Evolutionary conservation across 2,888 invertebrate species (phyloP).

Genomic region (Heliconius ismenius): DNA sequence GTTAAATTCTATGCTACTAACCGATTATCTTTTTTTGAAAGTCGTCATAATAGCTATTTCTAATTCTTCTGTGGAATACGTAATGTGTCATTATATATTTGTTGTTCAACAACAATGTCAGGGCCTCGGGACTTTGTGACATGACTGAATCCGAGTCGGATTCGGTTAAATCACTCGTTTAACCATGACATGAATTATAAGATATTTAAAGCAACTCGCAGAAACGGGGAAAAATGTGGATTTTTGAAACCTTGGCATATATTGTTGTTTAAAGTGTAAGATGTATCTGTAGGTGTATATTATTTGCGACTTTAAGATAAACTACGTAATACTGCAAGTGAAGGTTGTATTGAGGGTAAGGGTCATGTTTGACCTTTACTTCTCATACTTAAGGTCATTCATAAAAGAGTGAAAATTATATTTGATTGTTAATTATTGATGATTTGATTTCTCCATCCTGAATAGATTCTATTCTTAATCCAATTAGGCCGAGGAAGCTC

Average conservation of each 20-base stretch:
- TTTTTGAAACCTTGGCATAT: constrained; percentile 28
- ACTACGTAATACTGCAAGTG: constrained; percentile 7
- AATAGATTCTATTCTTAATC: neutral
- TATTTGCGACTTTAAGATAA: constrained; percentile 3
- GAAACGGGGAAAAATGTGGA: constrained; percentile 30
- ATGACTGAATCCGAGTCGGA: constrained; percentile 32
- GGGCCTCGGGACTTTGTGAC: constrained; percentile 41
- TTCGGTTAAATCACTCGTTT: constrained; percentile 36
- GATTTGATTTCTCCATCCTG: too few relatives aligned
- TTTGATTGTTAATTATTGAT: too few relatives aligned
- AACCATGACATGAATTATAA: constrained; percentile 31
- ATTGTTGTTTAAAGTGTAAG: neutral
- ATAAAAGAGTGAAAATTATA: neutral
- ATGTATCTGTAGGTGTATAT: neutral
- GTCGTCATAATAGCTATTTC: constrained; percentile 49
- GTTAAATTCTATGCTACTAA: neutral
- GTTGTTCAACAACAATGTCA: constrained; percentile 47
- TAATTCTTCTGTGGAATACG: constrained; percentile 47
- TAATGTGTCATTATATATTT: constrained; percentile 50
- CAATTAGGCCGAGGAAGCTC: neutral
- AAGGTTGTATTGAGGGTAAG: constrained; percentile 20
- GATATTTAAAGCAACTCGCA: constrained; percentile 23
- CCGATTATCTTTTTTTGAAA: constrained; percentile 13
- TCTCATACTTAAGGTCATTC: neutral
- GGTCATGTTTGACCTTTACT: neutral